Evolutionary conservation across 2,797 vertebrate genomes (phyloP).

Genomic region (Tiaroga cobitis): DNA sequence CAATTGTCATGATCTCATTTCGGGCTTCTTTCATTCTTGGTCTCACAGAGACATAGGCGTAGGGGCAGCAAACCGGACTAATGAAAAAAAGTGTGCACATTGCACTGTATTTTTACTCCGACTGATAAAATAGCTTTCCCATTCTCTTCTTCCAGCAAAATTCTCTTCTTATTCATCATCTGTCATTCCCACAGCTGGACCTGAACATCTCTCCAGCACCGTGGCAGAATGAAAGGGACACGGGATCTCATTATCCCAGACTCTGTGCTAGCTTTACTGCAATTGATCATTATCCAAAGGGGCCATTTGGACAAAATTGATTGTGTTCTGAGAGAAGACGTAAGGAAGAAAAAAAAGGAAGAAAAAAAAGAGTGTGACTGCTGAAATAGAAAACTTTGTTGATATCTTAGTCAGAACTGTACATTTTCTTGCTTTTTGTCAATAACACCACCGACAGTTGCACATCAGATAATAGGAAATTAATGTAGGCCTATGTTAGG

Average conservation of each 20-base stretch:
- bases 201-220: constrained; percentile 68
- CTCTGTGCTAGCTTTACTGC: constrained; percentile 65
- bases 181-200: constrained; percentile 69
- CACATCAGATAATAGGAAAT: neutral
- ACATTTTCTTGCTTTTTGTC: neutral
- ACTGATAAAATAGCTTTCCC: constrained; percentile 67
- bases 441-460: neutral
- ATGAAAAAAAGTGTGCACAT: constrained; percentile 51
- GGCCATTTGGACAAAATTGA: constrained; percentile 69
- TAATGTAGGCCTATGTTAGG: neutral
- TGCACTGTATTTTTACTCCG: constrained; percentile 73
- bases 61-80: constrained; percentile 15
- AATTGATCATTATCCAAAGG: constrained; percentile 75
- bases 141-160: constrained; percentile 60
- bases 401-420: constrained; percentile 31
- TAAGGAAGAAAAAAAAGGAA: constrained; percentile 49
- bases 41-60: constrained; percentile 55
- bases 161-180: constrained; percentile 73
- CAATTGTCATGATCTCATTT: constrained; percentile 78
- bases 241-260: constrained; percentile 77
- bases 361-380: constrained; percentile 48
- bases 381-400: constrained; percentile 49
- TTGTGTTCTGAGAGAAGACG: constrained; percentile 63
- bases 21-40: constrained; percentile 58
- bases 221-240: constrained; percentile 72